These are phyloP conservation scores for Acrossocheilus wenchowensis DNA, from an alignment of 2,797 vertebrate species.

Conservation along the genomic window DNA sequence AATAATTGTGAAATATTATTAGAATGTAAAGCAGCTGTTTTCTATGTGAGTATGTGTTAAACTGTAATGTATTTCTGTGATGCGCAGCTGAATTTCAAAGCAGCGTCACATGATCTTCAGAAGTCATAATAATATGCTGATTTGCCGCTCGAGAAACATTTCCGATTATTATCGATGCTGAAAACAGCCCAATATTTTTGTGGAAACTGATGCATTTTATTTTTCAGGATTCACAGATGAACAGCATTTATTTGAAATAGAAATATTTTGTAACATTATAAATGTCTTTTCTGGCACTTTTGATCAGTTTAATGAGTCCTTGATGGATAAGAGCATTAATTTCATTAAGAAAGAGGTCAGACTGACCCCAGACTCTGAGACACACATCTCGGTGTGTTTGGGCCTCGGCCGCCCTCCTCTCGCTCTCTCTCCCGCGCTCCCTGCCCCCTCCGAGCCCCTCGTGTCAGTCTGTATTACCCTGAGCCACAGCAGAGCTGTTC, in stretches of 20 bases:
- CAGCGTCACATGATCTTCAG: neutral
- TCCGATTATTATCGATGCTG: neutral
- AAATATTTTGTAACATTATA: neutral
- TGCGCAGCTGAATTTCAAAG: too few relatives aligned
- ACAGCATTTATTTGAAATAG: neutral
- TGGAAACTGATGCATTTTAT: neutral
- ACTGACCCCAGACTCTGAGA: slow-evolving; percentile 57
- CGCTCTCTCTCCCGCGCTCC: slow-evolving; percentile 75
- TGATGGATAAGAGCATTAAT: neutral
- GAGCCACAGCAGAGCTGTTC: slow-evolving; percentile 86
- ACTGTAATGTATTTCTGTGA: neutral
- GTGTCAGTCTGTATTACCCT: slow-evolving; percentile 89
- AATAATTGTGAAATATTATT: neutral
- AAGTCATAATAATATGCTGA: neutral
- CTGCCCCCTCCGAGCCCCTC: slow-evolving; percentile 77
- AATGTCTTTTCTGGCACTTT: neutral
- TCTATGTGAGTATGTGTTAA: neutral
- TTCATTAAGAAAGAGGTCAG: neutral
- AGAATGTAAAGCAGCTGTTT: neutral
- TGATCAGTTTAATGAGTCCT: neutral
- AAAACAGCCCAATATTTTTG: neutral
- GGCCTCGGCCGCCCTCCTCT: too few relatives aligned
- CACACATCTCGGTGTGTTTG: too few relatives aligned
- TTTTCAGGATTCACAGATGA: neutral
- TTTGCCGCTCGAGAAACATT: neutral